phyloP scores from a whole-genome alignment of 1,140 invertebrate species.

The Drosophila lacteicornis region DNA sequence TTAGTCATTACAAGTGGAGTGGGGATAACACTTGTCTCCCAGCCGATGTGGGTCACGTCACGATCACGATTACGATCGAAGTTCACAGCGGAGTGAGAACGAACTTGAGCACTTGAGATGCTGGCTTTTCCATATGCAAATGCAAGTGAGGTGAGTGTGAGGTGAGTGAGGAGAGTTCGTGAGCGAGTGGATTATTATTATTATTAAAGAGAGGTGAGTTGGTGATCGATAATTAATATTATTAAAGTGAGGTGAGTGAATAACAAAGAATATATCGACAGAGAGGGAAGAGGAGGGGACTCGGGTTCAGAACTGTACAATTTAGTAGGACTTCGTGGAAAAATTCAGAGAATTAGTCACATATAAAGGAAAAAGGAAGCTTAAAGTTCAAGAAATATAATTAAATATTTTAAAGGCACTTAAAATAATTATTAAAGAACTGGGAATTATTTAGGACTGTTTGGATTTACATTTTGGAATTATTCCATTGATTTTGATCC shows the following conservation, averaged over 20 bases:
- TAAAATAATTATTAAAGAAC: neutral
- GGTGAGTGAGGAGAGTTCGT: slow-evolving; percentile 6
- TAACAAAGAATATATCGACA: slow-evolving; percentile 21
- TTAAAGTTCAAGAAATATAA: neutral
- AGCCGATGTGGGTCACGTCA: slow-evolving; percentile 44
- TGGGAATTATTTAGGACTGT: neutral
- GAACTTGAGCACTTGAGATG: slow-evolving; percentile 7
- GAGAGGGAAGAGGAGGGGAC: slow-evolving; percentile 3
- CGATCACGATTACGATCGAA: slow-evolving; percentile 34
- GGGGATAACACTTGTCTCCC: slow-evolving; percentile 26
- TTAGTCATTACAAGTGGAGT: slow-evolving; percentile 13
- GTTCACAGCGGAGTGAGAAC: slow-evolving; percentile 12
- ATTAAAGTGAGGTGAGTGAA: slow-evolving; percentile 9
- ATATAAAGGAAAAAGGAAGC: slow-evolving; percentile 18
- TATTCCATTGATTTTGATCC: too few relatives aligned
- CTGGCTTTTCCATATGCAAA: slow-evolving; percentile 27
- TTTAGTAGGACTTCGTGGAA: slow-evolving; percentile 17
- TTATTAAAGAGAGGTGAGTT: neutral
- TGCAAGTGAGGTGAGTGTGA: slow-evolving; percentile 22
- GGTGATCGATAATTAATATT: neutral
- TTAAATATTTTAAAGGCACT: neutral
- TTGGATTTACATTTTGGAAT: neutral
- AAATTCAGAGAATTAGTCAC: slow-evolving; percentile 34
- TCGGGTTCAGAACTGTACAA: slow-evolving; percentile 13
- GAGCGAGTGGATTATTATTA: neutral